Percentiles rank a stretch among this genome's conserved stretches.
phyloP scores from a whole-genome alignment of 2,888 invertebrate genomes.

The Aleiodes leptofemur region DNA sequence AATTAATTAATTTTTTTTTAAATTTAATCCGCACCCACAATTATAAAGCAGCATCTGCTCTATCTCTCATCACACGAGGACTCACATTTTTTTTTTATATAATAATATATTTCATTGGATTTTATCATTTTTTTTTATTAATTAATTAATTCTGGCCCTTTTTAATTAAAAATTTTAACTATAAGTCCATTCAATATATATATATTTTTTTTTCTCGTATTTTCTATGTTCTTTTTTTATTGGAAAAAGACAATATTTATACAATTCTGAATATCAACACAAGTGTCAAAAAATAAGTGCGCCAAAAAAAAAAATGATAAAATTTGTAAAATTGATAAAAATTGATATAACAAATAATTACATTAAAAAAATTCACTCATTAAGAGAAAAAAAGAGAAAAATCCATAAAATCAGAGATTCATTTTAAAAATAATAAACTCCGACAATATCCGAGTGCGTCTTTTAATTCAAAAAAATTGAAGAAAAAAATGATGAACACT shows the following conservation, averaged over 20 bases:
- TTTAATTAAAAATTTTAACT: constrained; percentile 43
- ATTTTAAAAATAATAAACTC: constrained; percentile 50
- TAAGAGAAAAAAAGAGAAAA: background rate
- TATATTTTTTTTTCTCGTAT: constrained; percentile 40
- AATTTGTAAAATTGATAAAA: constrained; percentile 51
- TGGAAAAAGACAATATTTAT: constrained; percentile 29
- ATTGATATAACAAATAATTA: constrained; percentile 66
- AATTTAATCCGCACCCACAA: constrained; percentile 13
- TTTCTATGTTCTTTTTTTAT: constrained; percentile 36
- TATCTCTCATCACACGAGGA: constrained; percentile 13
- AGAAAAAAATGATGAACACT: constrained; percentile 29
- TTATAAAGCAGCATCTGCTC: constrained; percentile 9
- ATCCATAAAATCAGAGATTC: constrained; percentile 48
- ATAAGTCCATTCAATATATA: constrained; percentile 33
- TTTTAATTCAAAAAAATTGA: background rate
- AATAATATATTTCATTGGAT: constrained; percentile 36
- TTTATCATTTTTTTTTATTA: constrained; percentile 53
- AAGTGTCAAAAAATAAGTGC: constrained; percentile 48
- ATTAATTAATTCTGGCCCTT: constrained; percentile 53
- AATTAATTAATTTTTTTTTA: constrained; percentile 60
- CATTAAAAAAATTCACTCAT: constrained; percentile 55
- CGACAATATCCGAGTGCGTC: constrained; percentile 41
- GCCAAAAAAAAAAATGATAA: constrained; percentile 59
- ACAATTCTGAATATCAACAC: constrained; percentile 35
- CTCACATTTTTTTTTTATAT: constrained; percentile 34